phyloP scores from a whole-genome alignment of 2,888 invertebrate genomes.

The Cecidostiba fungosa region DNA sequence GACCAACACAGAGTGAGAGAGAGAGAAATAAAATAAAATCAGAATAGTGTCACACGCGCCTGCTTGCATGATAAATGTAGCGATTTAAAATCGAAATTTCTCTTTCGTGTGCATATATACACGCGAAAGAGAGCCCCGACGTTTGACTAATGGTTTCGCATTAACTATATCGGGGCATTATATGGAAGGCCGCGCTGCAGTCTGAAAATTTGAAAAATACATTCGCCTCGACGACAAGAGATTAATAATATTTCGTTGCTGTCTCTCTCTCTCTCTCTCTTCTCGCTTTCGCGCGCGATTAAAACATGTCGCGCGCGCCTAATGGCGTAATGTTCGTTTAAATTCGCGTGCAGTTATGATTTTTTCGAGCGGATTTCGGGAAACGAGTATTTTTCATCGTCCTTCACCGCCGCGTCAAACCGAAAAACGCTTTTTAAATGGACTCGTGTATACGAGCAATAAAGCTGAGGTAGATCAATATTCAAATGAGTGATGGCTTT shows the following conservation, averaged over 20 bases:
- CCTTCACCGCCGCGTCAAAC: background rate
- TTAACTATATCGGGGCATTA: slow-evolving; percentile 80
- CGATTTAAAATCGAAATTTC: slow-evolving; percentile 81
- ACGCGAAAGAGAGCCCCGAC: slow-evolving; percentile 68
- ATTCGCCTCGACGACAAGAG: slow-evolving; percentile 77
- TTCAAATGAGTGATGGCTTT: background rate
- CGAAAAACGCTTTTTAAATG: background rate
- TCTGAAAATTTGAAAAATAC: slow-evolving; percentile 78
- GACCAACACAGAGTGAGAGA: slow-evolving; percentile 65
- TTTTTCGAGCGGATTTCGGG: background rate
- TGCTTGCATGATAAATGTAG: slow-evolving; percentile 81
- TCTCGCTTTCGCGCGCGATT: slow-evolving; percentile 14
- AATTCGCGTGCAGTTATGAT: background rate
- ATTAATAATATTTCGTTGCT: slow-evolving; percentile 77
- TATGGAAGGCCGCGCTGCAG: slow-evolving; percentile 74
- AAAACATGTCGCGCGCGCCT: slow-evolving; percentile 8
- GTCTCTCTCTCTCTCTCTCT: background rate
- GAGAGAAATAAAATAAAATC: slow-evolving; percentile 78
- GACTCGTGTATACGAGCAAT: background rate
- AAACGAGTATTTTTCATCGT: background rate
- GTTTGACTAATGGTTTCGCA: slow-evolving; percentile 80
- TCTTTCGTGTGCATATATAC: slow-evolving; percentile 78
- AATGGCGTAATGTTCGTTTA: slow-evolving; percentile 41
- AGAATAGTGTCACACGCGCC: slow-evolving; percentile 80
- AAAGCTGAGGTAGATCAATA: background rate